Base-by-base conservation (phyloP, 2,797 vertebrate species). In the Rallus crepitans region DNA sequence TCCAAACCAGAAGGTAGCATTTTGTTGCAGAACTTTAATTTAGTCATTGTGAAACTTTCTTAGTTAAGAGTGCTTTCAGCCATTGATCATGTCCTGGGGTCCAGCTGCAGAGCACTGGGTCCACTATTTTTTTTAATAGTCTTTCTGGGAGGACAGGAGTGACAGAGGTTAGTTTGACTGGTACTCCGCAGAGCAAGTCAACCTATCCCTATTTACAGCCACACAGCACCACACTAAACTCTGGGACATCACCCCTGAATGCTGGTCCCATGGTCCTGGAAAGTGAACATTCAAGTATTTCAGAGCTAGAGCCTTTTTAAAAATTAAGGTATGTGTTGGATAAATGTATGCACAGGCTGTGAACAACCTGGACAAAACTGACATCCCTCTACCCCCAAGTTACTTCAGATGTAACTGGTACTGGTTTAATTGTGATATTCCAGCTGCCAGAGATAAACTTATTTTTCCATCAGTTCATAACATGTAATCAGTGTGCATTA, bases 51-150 rank as follows among this genome's bases (percentile, higher is more conserved):
- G 17, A 59, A 70, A 50, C 7, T 24, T 48, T 28, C 17, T 39
- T 35, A 70, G 31, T 75, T 56, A 28, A 21, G 50, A 66, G 17
- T n/a, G 64, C 40, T 61, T 33, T 70, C 57, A 75, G 45, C 15
- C 28, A 15, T 3, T 45, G 61, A 55, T 6, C 1, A 0, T 12
- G 56, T 52, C 28, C 57, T 6, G 0, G 33, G n/a, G 33, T 83
- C 31, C 28, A 60, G 50, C 59, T 66, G 31, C 3, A 23, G n/a
- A 63, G 14, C 23, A 33, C 39, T 27, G 31, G 11, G 37, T 77
- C 17, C 21, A 4, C 48, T 61, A 20, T 39, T 61, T 56, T 35
- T 35, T 35, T 35, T 35, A 35, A 35, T 8, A 28, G 12, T 45
- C 78, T 28, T n/a, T 45, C 57, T 50, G 31, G 31, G 21, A 70